Evolutionary conservation across 2,113 vertebrate genomes (phyloP).

Genomic region (Castor canadensis): DNA sequence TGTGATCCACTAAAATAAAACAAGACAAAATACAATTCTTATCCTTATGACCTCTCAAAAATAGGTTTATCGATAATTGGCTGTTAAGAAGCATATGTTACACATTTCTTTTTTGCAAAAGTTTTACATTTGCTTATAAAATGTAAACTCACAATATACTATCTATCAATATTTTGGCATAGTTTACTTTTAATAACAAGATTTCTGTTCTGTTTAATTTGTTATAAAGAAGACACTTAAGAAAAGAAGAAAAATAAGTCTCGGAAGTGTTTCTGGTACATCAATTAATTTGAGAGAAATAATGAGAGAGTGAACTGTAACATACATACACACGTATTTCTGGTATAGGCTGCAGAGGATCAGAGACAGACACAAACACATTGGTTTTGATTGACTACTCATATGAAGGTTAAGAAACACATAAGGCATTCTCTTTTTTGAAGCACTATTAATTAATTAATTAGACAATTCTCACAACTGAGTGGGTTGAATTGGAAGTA

Average conservation of each 20-base stretch:
- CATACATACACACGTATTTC: neutral
- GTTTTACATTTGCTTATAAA: neutral
- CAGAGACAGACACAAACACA: neutral
- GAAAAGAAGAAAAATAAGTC: neutral
- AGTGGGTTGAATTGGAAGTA: neutral
- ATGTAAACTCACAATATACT: neutral
- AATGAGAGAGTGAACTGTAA: neutral
- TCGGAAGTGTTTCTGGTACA: neutral
- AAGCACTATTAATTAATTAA: constrained; percentile 47
- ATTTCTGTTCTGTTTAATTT: neutral
- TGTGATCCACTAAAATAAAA: neutral
- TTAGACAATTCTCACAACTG: neutral
- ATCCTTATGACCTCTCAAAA: neutral
- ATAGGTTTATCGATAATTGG: neutral
- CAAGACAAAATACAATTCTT: neutral
- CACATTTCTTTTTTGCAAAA: neutral
- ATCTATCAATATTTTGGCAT: neutral
- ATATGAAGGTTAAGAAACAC: neutral
- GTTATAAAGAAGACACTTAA: neutral
- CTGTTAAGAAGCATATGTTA: neutral
- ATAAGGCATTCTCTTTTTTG: neutral
- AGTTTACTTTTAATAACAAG: neutral
- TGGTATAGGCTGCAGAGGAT: neutral
- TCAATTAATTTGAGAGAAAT: neutral
- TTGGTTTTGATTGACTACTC: neutral